These are phyloP conservation scores for Drosophila mayri DNA, from an alignment of 1,140 invertebrate species.

Conservation along the genomic window DNA sequence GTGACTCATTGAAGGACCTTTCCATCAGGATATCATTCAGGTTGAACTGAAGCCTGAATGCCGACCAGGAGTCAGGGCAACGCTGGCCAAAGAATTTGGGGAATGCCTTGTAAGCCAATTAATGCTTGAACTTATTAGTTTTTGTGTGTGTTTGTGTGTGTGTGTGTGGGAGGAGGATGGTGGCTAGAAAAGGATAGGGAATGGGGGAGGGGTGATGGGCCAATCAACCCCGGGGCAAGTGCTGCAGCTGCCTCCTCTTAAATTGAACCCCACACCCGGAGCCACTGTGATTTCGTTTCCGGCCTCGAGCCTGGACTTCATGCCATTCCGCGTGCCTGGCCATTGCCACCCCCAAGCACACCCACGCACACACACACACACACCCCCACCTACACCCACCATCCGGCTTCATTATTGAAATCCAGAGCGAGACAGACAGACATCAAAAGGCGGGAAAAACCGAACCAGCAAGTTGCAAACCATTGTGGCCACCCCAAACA, in stretches of 20 bases:
- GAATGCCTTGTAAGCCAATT: slow-evolving; percentile 79
- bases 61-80: slow-evolving; percentile 29
- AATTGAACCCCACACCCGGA: neutral
- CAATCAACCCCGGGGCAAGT: slow-evolving; percentile 47
- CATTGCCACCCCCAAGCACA: slow-evolving; percentile 19
- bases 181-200: neutral
- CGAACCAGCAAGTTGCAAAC: slow-evolving; percentile 61
- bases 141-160: slow-evolving; percentile 36
- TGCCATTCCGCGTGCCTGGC: slow-evolving; percentile 69
- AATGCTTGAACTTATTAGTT: slow-evolving; percentile 81
- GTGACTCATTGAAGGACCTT: slow-evolving; percentile 29
- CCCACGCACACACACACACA: neutral
- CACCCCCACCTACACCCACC: slow-evolving; percentile 37
- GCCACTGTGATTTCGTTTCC: slow-evolving; percentile 40
- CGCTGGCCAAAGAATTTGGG: slow-evolving; percentile 41
- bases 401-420: slow-evolving; percentile 75
- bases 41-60: neutral
- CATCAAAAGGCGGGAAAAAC: slow-evolving; percentile 54
- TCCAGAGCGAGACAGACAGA: slow-evolving; percentile 46
- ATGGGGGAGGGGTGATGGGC: neutral
- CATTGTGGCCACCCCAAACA: slow-evolving; percentile 77
- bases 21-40: neutral
- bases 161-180: neutral
- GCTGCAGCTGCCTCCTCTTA: slow-evolving; percentile 42
- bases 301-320: slow-evolving; percentile 25